Evolutionary conservation across 2,113 vertebrate species (phyloP).

Genomic region (Sapayoa aenigma): DNA sequence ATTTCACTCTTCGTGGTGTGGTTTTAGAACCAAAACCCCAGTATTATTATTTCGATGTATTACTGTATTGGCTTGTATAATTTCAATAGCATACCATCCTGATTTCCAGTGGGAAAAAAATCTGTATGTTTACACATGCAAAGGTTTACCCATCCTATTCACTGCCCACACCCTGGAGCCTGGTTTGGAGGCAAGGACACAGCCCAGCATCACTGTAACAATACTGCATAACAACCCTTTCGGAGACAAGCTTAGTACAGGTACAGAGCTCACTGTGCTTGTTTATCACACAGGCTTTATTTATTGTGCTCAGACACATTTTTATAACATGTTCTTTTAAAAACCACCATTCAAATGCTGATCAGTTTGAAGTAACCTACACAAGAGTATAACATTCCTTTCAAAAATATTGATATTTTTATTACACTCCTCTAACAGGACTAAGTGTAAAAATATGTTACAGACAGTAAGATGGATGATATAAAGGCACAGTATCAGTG

Average conservation of each 20-base stretch:
- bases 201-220: neutral
- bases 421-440: neutral
- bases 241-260: neutral
- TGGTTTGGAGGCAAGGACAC: neutral
- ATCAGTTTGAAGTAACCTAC: neutral
- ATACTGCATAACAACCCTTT: neutral
- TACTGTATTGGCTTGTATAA: neutral
- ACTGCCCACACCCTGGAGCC: neutral
- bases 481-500: accelerated
- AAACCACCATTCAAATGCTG: neutral
- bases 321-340: neutral
- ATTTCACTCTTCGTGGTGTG: no score
- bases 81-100: neutral
- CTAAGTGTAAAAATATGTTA: neutral
- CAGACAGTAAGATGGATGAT: neutral
- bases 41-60: no score
- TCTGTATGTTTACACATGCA: accelerated
- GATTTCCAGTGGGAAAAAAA: neutral
- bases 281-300: neutral
- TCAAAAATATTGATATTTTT: neutral
- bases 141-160: neutral
- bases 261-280: neutral
- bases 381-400: neutral
- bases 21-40: no score
- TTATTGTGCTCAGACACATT: accelerated